Base-by-base conservation (phyloP, 2,888 invertebrate genomes). In the Trachelus stipa region DNA sequence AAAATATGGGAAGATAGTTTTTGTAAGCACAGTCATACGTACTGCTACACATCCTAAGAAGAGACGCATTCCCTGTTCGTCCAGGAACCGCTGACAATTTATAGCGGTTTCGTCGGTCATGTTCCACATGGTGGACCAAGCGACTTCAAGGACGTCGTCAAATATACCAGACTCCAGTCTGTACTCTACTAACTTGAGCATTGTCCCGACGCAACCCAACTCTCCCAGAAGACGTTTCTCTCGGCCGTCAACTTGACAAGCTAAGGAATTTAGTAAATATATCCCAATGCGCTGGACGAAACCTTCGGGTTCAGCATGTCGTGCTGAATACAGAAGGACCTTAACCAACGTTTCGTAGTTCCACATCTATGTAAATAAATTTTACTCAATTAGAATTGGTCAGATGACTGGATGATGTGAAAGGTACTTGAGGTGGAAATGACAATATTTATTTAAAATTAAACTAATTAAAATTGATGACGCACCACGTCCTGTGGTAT, bases 61-160 rank as follows among this genome's bases (percentile, higher is more conserved):
- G 85, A 96, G 95, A 84, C 95, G 95, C 97, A 99, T 97, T 83
- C 99, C 99, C 71, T 95, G 94, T 81, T 95, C 95, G 85, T 96
- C 95, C 79, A 99, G 93, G 92, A 99, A 99, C 87, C 96, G 94
- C 91, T 95, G 94, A 93, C 99, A 99, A 93, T 99, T 99, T 85
- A 95, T 94, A 73, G 98, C 97, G 15, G 98, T 99, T 93, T 99
- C 99, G 91, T 99, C 99, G 56, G 97, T 96, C 84, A 97, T 97
- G 92, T 99, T 99, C 99, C 99, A 99, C 96, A 99, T 97, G n/a
- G 98, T 98, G 79, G 98, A 98, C 99, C 99, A 99, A 4, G 98
- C 98, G 30, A 98, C 98, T 92, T 99, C 98, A 92, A 99, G 94
- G 31, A 98, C 97, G 91, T 99, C 99, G 91, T 99, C 99, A 90